phyloP scores from a whole-genome alignment of 2,113 vertebrate genomes.

The Lontra canadensis region DNA sequence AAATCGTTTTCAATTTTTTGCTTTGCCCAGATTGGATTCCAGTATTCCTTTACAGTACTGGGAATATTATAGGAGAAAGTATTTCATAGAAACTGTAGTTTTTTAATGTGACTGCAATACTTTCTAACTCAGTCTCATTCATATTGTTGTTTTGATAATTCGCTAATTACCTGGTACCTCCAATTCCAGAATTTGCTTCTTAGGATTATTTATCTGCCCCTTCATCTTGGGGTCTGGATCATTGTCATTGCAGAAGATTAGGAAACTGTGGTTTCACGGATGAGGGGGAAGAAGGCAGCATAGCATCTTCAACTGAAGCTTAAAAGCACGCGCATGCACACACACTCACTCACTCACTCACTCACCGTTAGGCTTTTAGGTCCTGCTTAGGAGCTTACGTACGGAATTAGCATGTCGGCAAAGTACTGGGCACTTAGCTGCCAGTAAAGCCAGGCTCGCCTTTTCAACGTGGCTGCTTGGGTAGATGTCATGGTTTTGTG shows the following conservation, averaged over 20 bases:
- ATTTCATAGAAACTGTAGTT: background rate
- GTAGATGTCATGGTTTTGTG: background rate
- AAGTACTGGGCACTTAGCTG: background rate
- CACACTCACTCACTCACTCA: background rate
- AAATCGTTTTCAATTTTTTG: background rate
- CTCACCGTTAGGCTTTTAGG: background rate
- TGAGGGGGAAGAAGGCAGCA: background rate
- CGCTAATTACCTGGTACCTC: background rate
- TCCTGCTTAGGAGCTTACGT: background rate
- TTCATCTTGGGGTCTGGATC: background rate
- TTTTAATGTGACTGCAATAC: background rate
- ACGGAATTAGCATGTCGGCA: background rate
- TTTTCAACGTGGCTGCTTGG: background rate
- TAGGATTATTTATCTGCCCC: background rate
- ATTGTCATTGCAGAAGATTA: background rate
- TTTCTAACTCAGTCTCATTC: background rate
- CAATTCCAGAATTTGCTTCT: background rate
- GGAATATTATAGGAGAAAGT: background rate
- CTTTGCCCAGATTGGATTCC: background rate
- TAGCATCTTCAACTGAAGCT: background rate
- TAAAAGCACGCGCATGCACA: fast-evolving
- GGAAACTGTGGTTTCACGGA: background rate
- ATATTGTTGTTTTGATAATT: background rate
- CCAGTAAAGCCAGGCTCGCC: background rate
- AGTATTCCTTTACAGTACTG: background rate